Evolutionary conservation across 1,140 invertebrate genomes (phyloP).

Genomic region (Diorhabda sublineata): DNA sequence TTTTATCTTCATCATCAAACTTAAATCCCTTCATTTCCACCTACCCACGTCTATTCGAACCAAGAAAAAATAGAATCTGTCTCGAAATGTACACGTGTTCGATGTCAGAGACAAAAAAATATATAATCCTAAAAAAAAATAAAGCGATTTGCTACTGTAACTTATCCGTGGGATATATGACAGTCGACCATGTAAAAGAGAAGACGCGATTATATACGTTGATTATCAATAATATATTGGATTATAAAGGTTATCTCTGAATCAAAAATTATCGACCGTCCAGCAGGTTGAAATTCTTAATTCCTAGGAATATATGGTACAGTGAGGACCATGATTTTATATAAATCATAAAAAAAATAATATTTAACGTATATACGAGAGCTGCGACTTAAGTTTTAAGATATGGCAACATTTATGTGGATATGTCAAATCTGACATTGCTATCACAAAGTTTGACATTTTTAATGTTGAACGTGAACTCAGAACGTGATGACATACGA

Average conservation of each 20-base stretch:
- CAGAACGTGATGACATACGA: no score
- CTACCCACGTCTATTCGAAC: not conserved
- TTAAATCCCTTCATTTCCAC: conserved; percentile 2
- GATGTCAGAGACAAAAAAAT: not conserved
- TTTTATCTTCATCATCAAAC: not conserved
- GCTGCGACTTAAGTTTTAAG: no score
- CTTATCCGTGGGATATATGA: not conserved
- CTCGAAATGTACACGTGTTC: conserved; percentile 1
- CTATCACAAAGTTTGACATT: no score
- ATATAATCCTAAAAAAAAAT: not conserved
- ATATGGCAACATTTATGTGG: no score
- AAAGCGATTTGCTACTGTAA: conserved; percentile 2
- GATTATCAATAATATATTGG: no score
- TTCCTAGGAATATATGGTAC: not conserved
- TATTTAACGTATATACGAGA: no score
- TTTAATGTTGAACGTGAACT: no score
- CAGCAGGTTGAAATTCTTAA: not conserved
- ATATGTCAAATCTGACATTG: no score
- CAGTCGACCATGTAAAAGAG: not conserved
- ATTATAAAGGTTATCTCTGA: no score
- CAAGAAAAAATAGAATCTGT: not conserved
- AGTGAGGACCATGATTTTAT: not conserved
- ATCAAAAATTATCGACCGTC: not conserved
- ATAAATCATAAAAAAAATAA: not conserved
- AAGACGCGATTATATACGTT: no score